These are phyloP conservation scores for Hypsopygia costalis DNA, from an alignment of 2,888 invertebrate species.

Conservation along the genomic window DNA sequence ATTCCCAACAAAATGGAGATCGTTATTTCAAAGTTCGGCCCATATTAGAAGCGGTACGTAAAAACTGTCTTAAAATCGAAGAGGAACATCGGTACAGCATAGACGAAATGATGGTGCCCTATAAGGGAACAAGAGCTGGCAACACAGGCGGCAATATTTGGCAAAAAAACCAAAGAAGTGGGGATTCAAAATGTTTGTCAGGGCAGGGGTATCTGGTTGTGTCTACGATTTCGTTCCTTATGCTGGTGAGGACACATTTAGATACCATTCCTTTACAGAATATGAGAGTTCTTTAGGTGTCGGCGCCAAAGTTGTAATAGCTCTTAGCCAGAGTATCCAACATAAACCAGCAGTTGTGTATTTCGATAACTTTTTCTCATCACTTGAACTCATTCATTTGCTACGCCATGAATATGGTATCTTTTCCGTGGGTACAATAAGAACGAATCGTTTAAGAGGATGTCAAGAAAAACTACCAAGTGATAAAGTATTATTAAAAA, in stretches of 20 bases:
- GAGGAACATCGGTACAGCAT: conserved; percentile 5
- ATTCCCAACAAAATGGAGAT: conserved; percentile 15
- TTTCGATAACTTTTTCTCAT: conserved; percentile 19
- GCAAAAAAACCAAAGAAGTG: conserved; percentile 25
- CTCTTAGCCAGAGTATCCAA: conserved; percentile 19
- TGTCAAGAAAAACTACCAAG: conserved; percentile 6
- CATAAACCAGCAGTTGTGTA: conserved; percentile 12
- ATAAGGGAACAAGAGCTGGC: conserved; percentile 28
- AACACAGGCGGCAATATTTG: conserved; percentile 23
- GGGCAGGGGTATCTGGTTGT: conserved; percentile 20
- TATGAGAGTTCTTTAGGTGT: conserved; percentile 17
- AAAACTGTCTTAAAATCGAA: conserved; percentile 1
- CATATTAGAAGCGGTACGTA: conserved; percentile 18
- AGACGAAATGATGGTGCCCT: conserved; percentile 21
- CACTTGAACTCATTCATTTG: conserved; percentile 8
- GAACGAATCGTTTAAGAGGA: conserved; percentile 11
- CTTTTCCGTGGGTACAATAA: conserved; percentile 8
- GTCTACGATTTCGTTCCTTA: conserved; percentile 2
- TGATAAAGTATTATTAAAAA: conserved; percentile 10
- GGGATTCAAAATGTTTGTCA: conserved; percentile 23
- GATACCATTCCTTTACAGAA: conserved; percentile 17
- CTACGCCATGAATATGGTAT: conserved; percentile 9
- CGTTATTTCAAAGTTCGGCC: conserved; percentile 2
- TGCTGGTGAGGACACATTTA: conserved; percentile 7
- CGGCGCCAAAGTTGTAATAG: conserved; percentile 26